A percentile compares a stretch with the other conserved stretches of the same genome.
Conservation (phyloP, 2,797 vertebrate genomes). For the Eulemur albifrons region DNA sequence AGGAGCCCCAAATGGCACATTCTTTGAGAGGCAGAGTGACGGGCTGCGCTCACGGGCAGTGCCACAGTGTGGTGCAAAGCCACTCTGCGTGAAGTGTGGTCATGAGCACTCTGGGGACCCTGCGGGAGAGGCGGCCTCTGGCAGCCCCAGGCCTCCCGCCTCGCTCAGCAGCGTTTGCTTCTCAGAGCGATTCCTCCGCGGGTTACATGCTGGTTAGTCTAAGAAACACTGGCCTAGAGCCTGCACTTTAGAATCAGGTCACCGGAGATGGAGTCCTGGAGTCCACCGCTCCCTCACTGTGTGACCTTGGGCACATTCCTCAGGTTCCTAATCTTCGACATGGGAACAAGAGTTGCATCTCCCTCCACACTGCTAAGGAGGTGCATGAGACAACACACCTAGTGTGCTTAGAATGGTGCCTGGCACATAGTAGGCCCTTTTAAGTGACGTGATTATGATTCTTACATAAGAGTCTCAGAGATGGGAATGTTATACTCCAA, state of each 20-base stretch:
- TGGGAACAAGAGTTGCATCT: not conserved
- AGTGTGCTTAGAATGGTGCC: not conserved
- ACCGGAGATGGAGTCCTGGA: not conserved
- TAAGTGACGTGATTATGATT: not conserved
- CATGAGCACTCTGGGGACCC: not conserved
- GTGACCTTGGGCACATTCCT: not conserved
- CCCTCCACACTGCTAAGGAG: not conserved
- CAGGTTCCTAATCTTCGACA: not conserved
- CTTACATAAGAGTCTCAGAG: not conserved
- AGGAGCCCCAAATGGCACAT: not conserved
- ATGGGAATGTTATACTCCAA: not conserved
- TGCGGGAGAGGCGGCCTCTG: not conserved
- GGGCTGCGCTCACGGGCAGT: no score
- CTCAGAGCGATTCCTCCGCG: not conserved
- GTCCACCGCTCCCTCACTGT: no score
- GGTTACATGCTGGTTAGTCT: no score
- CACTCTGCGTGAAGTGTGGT: no score
- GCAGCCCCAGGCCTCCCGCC: not conserved
- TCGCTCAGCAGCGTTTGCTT: not conserved
- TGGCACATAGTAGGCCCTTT: not conserved
- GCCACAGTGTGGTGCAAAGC: accelerated
- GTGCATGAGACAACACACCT: not conserved
- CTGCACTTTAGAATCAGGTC: not conserved
- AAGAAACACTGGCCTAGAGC: not conserved
- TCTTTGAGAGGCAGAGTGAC: not conserved